Base-by-base conservation (phyloP, 2,113 vertebrate genomes). In the Athene cunicularia region DNA sequence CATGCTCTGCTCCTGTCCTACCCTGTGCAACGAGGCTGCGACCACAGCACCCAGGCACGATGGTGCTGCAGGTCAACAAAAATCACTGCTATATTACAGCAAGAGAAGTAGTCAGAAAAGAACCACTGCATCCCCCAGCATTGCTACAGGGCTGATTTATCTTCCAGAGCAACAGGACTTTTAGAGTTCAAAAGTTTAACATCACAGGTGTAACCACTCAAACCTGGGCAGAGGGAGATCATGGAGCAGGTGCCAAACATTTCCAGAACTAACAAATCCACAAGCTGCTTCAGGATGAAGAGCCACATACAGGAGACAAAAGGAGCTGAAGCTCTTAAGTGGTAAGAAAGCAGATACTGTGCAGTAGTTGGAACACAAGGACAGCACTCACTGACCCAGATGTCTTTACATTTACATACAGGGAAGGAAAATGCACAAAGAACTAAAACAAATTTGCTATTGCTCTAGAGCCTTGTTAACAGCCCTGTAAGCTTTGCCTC, bases 11-110 rank as follows among this genome's bases (percentile, higher is more conserved):
- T 72, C 43, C 64, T 33, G 35, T 24, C 9, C 3, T 32, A 20
- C 26, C 27, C 83, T 8, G 28, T 15, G 13, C 67, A 49, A 37
- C 0, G 0, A 56, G 67, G 41, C 55, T 67, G 41, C 2, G 2
- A 35, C 55, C 41, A 13, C 11, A 26, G 62, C 41, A 74, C 6
- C 45, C 37, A 74, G 60, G 17, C n/a, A 27, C 0, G 0, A 32
- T 2, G 7, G 37, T n/a, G 39, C 70, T 71, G 58, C 64, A 49
- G 75, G 41, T 43, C 73, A 53, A 18, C 62, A 83, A 26, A 67
- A 74, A 18, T 33, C 53, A 43, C 30, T 35, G 39, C 24, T 32
- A 4, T 6, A 5, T 35, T 28, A 45, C 12, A 84, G 77, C 27
- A 58, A 58, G 7, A 68, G 37, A 21, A 52, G 27, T 4, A 53